Evolutionary conservation across 53 echinoderm and acorn worm species (phyloP), one percentile per base, ranked within the genome.

Genomic region (Patiria pectinifera): DNA sequence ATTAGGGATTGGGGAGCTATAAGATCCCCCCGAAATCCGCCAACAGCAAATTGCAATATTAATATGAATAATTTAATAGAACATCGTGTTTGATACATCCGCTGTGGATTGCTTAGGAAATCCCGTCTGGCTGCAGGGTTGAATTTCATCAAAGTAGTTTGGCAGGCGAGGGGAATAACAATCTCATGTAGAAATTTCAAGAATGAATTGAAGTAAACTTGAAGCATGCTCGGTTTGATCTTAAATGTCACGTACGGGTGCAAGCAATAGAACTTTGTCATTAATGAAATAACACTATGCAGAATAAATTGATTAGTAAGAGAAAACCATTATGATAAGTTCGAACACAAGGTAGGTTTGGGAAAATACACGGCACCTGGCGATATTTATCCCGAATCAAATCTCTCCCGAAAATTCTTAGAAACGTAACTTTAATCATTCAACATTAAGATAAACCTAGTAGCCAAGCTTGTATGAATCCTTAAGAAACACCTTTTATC

Each of bases 11-110:
- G 45, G 72, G 22, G 86, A 71, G 71, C 49, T 72, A 35, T 35
- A 15, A 74, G 43, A 71, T 86, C 49, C 49, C 35, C 23, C 69
- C 2, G 61, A 19, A 85, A 66, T 72, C 86, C 49, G 74, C 86
- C 86, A 21, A 25, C 12, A 70, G 86, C 86, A 44, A 45, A 62
- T 14, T 76, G 75, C 48, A 72, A 49, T 86, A 75, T 86, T 86
- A 75, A 86, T 86, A 86, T 86, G 86, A 86, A 86, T 86, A 86
- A 86, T 86, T 86, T 74, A 86, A 86, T 86, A 74, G 48, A 16
- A 25, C 75, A 21, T 86, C 86, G 69, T 85, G 85, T 85, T 85
- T 85, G 85, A 85, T 85, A 85, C 85, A 70, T 85, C 85, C 85
- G 66, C 85, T 85, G 79, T 16, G 45, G 16, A 63, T 66, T 69